phyloP scores from a whole-genome alignment of 2,888 invertebrate species.

The Kryphioiulus occultus region DNA sequence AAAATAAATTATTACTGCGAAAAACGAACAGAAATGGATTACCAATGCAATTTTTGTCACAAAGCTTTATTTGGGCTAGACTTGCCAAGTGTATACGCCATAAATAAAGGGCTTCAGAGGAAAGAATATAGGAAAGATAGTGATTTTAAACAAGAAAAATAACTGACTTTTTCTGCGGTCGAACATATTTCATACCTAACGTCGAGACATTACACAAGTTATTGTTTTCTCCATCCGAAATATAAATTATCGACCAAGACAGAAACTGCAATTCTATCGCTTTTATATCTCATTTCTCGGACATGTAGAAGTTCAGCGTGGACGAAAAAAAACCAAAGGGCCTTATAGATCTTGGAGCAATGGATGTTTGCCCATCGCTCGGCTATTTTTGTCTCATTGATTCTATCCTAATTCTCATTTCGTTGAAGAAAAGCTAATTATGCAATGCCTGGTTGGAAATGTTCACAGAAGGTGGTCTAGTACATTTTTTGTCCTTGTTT shows the following conservation, averaged over 20 bases:
- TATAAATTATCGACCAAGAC: constrained; percentile 5
- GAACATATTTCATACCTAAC: background rate
- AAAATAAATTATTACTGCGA: too few relatives aligned
- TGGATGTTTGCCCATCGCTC: background rate
- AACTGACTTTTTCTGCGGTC: background rate
- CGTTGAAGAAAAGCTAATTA: background rate
- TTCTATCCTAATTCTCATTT: background rate
- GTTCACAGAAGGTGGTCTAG: background rate
- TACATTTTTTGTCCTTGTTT: background rate
- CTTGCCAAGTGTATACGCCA: too few relatives aligned
- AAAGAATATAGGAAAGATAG: background rate
- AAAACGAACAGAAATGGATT: too few relatives aligned
- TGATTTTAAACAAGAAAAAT: background rate
- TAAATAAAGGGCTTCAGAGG: background rate
- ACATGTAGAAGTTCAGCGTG: background rate
- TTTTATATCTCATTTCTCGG: background rate
- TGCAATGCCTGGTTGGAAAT: background rate
- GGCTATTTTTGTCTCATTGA: background rate
- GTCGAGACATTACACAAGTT: background rate
- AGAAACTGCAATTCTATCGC: background rate
- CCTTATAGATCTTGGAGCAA: background rate
- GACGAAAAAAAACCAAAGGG: background rate
- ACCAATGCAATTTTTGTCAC: too few relatives aligned
- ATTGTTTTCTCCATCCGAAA: background rate
- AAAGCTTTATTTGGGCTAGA: too few relatives aligned